A percentile compares a stretch with the other conserved stretches of the same genome.
Evolutionary conservation across 2,888 invertebrate species (phyloP).

Genomic region (Mesochorus sp.): DNA sequence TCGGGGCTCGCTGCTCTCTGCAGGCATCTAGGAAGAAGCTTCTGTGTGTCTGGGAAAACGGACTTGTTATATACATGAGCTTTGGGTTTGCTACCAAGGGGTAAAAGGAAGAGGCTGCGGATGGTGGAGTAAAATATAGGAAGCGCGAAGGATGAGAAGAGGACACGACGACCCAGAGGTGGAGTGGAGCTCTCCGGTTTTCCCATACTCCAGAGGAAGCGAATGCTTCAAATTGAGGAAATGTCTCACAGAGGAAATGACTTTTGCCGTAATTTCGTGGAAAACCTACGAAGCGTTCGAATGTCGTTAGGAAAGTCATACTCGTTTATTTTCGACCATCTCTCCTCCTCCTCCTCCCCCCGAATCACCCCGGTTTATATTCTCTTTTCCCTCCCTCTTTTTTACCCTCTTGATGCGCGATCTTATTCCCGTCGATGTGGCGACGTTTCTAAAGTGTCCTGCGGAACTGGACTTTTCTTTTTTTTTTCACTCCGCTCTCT

Average conservation of each 20-base stretch:
- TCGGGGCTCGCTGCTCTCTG: background rate
- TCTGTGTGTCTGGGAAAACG: slow-evolving; percentile 31
- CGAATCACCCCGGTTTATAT: background rate
- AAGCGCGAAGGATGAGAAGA: slow-evolving; percentile 41
- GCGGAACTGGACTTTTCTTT: slow-evolving; percentile 3
- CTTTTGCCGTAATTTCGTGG: slow-evolving; percentile 65
- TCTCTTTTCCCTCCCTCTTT: slow-evolving; percentile 13
- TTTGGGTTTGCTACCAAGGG: slow-evolving; percentile 19
- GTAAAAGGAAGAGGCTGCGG: slow-evolving; percentile 34
- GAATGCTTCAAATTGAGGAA: slow-evolving; percentile 67
- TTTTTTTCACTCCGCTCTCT: background rate
- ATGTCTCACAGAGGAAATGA: slow-evolving; percentile 66
- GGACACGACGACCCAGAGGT: slow-evolving; percentile 32
- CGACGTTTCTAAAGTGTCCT: background rate
- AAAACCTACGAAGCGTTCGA: slow-evolving; percentile 64
- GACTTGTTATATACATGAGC: slow-evolving; percentile 14
- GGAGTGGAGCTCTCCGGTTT: slow-evolving; percentile 41
- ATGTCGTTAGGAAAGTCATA: slow-evolving; percentile 63
- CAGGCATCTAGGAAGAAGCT: background rate
- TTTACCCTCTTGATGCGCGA: background rate
- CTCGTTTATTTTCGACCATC: slow-evolving; percentile 56
- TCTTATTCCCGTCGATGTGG: slow-evolving; percentile 23
- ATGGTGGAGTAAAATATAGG: slow-evolving; percentile 44
- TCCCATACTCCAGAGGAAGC: slow-evolving; percentile 53
- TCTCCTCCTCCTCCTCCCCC: slow-evolving; percentile 24